Evolutionary conservation across 2,888 invertebrate genomes (phyloP).

Genomic region (Caradrina clavipalpis): DNA sequence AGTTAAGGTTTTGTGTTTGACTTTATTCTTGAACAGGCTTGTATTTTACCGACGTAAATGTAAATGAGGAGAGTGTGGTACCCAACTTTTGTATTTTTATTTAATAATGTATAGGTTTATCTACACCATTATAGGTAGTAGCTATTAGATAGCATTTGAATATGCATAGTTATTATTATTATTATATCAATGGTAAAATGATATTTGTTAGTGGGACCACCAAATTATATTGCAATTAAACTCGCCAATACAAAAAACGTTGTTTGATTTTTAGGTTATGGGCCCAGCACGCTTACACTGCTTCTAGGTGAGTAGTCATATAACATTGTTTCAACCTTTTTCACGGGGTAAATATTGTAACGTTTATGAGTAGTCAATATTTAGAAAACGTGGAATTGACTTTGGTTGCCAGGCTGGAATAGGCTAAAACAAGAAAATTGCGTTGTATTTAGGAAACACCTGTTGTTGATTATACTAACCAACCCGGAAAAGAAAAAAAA

Average conservation of each 20-base stretch:
- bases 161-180: too few relatives aligned
- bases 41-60: conserved; percentile 17
- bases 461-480: background rate
- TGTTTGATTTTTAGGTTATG: conserved; percentile 90
- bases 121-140: background rate
- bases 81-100: background rate
- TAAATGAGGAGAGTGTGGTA: conserved; percentile 10
- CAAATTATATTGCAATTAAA: too few relatives aligned
- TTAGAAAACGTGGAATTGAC: background rate
- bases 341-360: background rate
- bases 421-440: background rate
- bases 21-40: conserved; percentile 32
- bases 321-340: background rate
- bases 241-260: too few relatives aligned
- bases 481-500: background rate
- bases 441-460: background rate
- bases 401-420: background rate
- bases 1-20: conserved; percentile 35
- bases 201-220: too few relatives aligned
- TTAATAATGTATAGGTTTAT: conserved; percentile 7
- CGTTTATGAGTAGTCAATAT: background rate
- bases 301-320: conserved; percentile 62
- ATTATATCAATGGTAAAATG: too few relatives aligned
- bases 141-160: background rate
- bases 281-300: conserved; percentile 96